Evolutionary conservation across 1,140 invertebrate genomes (phyloP).

Genomic region (Adoxophyes honmai): DNA sequence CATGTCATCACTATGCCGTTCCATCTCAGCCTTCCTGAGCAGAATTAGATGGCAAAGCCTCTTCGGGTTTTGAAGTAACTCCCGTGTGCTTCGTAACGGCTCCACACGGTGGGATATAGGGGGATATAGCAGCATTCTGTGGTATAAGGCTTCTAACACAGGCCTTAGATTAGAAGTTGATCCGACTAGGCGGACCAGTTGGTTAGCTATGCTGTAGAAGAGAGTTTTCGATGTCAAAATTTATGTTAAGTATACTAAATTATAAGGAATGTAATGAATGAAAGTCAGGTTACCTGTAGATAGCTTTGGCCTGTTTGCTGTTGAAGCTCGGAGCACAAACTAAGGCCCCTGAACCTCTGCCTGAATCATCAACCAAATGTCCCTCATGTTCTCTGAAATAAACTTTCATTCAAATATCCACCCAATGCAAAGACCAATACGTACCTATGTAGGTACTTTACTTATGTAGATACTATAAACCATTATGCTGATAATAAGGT

Average conservation of each 20-base stretch:
- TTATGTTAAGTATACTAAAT: too few species aligned
- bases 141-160: slow-evolving; percentile 93
- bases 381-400: slow-evolving; percentile 75
- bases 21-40: slow-evolving; percentile 83
- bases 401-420: slow-evolving; percentile 7
- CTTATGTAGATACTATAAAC: neutral
- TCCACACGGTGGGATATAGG: slow-evolving; percentile 90
- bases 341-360: slow-evolving; percentile 84
- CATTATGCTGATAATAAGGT: too few species aligned
- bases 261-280: too few species aligned
- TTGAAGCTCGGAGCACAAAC: slow-evolving; percentile 86
- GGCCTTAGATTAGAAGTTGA: slow-evolving; percentile 89
- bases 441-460: neutral
- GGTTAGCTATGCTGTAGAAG: slow-evolving; percentile 87
- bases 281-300: slow-evolving; percentile 89
- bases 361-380: slow-evolving; percentile 78
- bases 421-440: too few species aligned
- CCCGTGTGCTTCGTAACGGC: slow-evolving; percentile 87
- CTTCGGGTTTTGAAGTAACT: slow-evolving; percentile 85
- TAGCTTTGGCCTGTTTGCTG: slow-evolving; percentile 88
- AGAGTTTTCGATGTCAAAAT: neutral
- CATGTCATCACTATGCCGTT: slow-evolving; percentile 92
- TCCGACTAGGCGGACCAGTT: slow-evolving; percentile 91
- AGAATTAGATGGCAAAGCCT: slow-evolving; percentile 83
- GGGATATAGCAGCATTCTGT: slow-evolving; percentile 93